Conservation (phyloP, 2,888 invertebrate species). For the Aporophyla nigra region DNA sequence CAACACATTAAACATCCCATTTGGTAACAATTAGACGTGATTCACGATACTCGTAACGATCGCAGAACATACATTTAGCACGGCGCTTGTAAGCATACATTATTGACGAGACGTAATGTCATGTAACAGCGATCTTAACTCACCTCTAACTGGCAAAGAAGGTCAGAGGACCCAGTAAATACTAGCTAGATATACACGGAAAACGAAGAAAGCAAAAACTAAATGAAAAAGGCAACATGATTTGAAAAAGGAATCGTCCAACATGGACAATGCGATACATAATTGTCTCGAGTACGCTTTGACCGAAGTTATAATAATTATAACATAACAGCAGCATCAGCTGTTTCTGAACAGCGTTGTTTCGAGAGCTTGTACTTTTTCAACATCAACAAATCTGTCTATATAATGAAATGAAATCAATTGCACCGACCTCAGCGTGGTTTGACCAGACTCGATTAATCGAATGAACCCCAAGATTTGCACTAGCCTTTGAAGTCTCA, state of each 20-base stretch:
- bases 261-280: neutral
- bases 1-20: conserved; percentile 21
- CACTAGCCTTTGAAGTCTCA: too few species aligned
- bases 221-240: neutral
- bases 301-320: neutral
- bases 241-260: neutral
- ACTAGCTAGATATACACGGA: neutral
- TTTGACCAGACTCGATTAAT: too few species aligned
- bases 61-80: conserved; percentile 50
- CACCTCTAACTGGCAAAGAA: conserved; percentile 8
- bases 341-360: neutral
- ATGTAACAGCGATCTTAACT: conserved; percentile 55
- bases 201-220: neutral
- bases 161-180: conserved; percentile 20
- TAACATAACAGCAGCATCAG: neutral
- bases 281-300: too few species aligned
- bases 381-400: neutral
- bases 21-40: conserved; percentile 43
- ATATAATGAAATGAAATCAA: too few species aligned
- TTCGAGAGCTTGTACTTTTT: neutral
- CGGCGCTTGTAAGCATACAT: conserved; percentile 47
- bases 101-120: conserved; percentile 58
- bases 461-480: too few species aligned
- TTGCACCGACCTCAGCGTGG: too few species aligned
- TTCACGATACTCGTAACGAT: conserved; percentile 38